Conservation (phyloP, 2,888 invertebrate species). For the Ormyrus rosae region DNA sequence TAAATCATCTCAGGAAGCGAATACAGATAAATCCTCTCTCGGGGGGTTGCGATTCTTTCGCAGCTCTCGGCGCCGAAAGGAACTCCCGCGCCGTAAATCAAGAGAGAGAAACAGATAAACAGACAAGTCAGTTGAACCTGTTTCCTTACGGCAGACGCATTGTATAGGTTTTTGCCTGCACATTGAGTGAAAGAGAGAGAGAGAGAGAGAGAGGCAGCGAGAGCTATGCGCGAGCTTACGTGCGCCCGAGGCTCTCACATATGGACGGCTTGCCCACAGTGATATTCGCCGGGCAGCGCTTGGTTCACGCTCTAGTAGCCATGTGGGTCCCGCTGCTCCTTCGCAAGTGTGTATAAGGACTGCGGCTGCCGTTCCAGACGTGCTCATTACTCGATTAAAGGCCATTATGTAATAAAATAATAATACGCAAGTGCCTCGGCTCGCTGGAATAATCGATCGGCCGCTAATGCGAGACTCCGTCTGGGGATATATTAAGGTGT, state of each 20-base stretch:
- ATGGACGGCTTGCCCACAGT: conserved; percentile 24
- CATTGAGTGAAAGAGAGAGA: not conserved
- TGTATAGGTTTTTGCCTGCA: not conserved
- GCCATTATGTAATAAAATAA: conserved; percentile 41
- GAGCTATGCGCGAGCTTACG: conserved; percentile 11
- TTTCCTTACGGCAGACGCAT: not conserved
- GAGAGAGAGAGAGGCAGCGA: not conserved
- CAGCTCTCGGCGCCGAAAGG: not conserved
- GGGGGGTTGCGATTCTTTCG: conserved; percentile 3
- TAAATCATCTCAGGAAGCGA: conserved; percentile 30
- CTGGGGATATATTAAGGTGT: not conserved
- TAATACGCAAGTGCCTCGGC: no score
- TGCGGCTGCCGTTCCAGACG: not conserved
- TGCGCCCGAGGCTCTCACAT: not conserved
- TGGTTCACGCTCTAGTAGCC: conserved; percentile 57
- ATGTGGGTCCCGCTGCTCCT: conserved; percentile 55
- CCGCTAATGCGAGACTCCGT: no score
- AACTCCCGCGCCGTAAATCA: conserved; percentile 35
- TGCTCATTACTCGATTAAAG: conserved; percentile 35
- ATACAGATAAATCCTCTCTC: conserved; percentile 11
- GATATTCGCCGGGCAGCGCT: conserved; percentile 47
- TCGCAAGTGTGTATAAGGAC: no score
- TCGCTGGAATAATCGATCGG: no score
- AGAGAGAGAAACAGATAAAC: not conserved
- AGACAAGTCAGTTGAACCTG: not conserved